A percentile compares a stretch with the other conserved stretches of the same genome.
Evolutionary conservation across 2,113 vertebrate genomes (phyloP).

Genomic region (Pachyramphus minor): DNA sequence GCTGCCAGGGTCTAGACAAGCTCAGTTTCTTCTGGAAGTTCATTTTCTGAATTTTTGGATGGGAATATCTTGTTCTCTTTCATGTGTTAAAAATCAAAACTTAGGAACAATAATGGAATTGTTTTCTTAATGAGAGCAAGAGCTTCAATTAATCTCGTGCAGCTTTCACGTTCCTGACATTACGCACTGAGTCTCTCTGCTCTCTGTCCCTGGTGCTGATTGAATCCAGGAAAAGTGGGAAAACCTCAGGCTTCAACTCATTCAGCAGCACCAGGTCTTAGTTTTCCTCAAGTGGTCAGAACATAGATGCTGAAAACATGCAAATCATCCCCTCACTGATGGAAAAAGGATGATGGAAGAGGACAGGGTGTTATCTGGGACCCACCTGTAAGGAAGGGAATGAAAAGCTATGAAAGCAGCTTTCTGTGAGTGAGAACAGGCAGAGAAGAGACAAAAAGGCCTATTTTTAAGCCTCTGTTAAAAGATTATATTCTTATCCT

Average conservation of each 20-base stretch:
- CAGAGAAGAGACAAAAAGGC: not conserved
- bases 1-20: not conserved
- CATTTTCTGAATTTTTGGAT: not conserved
- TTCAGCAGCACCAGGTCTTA: not conserved
- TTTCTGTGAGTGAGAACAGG: not conserved
- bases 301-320: not conserved
- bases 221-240: not conserved
- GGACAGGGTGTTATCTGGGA: fast-evolving
- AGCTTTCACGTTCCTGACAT: not conserved
- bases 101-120: not conserved
- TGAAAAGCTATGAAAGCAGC: not conserved
- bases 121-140: not conserved
- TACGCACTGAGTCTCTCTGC: not conserved
- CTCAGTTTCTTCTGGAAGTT: not conserved
- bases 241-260: not conserved
- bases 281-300: not conserved
- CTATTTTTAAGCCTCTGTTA: not conserved
- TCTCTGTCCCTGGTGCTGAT: not conserved
- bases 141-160: not conserved
- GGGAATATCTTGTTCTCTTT: not conserved
- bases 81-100: not conserved
- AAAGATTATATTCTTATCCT: not conserved
- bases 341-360: not conserved
- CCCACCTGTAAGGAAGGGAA: not conserved
- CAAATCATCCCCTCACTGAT: not conserved